phyloP scores from a whole-genome alignment of 2,113 vertebrate genomes.

The Peromyscus maniculatus region DNA sequence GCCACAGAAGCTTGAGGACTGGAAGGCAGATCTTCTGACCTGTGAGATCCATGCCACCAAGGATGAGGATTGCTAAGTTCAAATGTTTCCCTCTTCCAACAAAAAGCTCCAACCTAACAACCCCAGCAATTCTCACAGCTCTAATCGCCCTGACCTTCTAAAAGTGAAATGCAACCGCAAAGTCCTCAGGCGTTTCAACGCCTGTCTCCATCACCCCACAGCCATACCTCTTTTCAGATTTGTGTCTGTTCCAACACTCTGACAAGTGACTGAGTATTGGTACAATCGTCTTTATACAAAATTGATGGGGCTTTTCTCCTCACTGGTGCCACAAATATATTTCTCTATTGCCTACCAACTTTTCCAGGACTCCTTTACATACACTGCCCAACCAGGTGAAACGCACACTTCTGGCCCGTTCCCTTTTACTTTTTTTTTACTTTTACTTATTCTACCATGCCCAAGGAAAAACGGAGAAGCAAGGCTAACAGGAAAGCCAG shows the following conservation, averaged over 20 bases:
- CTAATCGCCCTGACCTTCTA: not conserved
- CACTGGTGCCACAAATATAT: not conserved
- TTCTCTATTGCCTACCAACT: not conserved
- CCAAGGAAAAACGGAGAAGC: not conserved
- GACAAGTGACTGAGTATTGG: not conserved
- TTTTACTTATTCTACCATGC: slow-evolving; percentile 17
- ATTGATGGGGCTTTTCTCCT: not conserved
- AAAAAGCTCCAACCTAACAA: slow-evolving; percentile 46
- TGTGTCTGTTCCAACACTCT: not conserved
- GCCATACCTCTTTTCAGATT: not conserved
- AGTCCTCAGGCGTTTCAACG: not conserved
- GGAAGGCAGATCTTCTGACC: slow-evolving; percentile 88
- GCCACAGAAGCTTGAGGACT: slow-evolving; percentile 82
- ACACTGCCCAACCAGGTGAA: not conserved
- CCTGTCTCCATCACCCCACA: not conserved
- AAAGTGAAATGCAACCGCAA: slow-evolving; percentile 54
- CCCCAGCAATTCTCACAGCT: slow-evolving; percentile 24
- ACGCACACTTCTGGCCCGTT: not conserved
- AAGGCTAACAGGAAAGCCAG: slow-evolving; percentile 28
- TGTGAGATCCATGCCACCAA: slow-evolving; percentile 68
- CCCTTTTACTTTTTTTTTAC: not conserved
- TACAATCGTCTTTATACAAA: not conserved
- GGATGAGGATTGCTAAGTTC: slow-evolving; percentile 62
- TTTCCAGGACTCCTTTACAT: slow-evolving; percentile 48
- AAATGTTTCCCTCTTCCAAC: slow-evolving; percentile 54